phyloP scores from a whole-genome alignment of 2,888 invertebrate species.

The Oxycera nigricornis region DNA sequence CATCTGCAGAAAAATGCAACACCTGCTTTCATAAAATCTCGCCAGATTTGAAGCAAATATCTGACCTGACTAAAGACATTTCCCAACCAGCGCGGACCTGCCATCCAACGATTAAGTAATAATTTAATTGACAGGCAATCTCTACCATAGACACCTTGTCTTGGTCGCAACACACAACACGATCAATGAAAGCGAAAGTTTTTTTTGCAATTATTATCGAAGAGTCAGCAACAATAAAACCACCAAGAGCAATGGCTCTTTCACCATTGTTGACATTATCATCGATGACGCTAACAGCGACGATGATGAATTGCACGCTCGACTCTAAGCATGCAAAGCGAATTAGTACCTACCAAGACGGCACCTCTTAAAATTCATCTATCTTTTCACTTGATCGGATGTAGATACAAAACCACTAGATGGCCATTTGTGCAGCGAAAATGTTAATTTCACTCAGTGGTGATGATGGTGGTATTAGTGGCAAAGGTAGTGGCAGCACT shows the following conservation, averaged over 20 bases:
- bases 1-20: too few relatives aligned
- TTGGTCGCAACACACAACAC: background rate
- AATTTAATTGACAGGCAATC: background rate
- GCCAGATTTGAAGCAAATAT: too few relatives aligned
- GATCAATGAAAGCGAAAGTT: background rate
- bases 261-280: background rate
- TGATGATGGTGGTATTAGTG: too few relatives aligned
- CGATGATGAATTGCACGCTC: background rate
- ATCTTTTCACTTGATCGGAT: background rate
- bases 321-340: background rate
- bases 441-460: background rate
- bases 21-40: too few relatives aligned
- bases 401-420: background rate
- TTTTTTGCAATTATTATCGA: background rate
- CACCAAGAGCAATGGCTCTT: background rate
- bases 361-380: too few relatives aligned
- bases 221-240: background rate
- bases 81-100: too few relatives aligned
- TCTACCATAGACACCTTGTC: background rate
- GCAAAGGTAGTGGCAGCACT: too few relatives aligned
- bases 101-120: background rate
- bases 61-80: too few relatives aligned
- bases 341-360: background rate
- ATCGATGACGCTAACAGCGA: background rate
- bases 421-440: background rate